phyloP scores from a whole-genome alignment of 2,797 vertebrate species.

The Propithecus deckenii region DNA sequence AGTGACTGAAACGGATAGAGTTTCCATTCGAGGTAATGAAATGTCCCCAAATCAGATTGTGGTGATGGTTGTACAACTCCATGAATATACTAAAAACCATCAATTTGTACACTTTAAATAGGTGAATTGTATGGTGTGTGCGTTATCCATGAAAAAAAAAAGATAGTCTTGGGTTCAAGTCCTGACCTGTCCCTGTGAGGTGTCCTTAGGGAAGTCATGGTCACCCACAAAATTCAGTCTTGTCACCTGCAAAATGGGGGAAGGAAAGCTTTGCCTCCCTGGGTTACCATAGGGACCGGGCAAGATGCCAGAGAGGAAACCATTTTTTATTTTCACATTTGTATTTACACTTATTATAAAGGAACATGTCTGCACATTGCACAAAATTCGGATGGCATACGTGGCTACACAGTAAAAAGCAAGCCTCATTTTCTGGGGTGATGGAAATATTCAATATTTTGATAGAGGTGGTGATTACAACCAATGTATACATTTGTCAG shows the following conservation, averaged over 20 bases:
- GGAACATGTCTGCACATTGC: not conserved
- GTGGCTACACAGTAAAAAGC: not conserved
- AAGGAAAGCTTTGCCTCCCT: not conserved
- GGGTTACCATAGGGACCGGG: not conserved
- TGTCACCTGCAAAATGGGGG: not conserved
- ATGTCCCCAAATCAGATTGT: not conserved
- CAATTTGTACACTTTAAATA: rapidly evolving
- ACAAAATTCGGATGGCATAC: not conserved
- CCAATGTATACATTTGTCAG: not conserved
- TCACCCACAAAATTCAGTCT: too few relatives aligned
- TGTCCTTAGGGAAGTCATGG: not conserved
- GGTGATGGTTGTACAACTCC: not conserved
- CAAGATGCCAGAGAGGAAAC: not conserved
- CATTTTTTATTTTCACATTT: not conserved
- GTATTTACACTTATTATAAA: not conserved
- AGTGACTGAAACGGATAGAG: rapidly evolving
- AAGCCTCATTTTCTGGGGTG: not conserved
- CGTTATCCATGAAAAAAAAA: not conserved
- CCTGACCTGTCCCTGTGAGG: not conserved
- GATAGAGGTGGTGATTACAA: not conserved
- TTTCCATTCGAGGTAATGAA: not conserved
- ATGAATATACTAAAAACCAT: not conserved
- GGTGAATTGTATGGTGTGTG: not conserved
- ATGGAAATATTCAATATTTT: not conserved
- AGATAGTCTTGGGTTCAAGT: not conserved